Evolutionary conservation across 2,113 vertebrate species (phyloP).

Genomic region (Salvelinus fontinalis): DNA sequence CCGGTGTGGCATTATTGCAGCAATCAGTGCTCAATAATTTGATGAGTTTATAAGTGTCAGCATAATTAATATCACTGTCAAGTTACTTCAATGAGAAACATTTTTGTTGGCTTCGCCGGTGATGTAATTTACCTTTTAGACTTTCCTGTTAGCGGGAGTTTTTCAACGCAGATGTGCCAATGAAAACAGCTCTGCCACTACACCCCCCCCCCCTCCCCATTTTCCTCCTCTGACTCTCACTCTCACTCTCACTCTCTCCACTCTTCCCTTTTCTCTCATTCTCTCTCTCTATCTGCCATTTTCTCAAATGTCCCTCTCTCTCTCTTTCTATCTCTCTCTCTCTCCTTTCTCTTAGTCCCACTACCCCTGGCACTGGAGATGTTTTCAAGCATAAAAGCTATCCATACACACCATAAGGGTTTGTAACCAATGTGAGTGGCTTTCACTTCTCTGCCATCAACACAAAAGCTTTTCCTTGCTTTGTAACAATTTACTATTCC

Average conservation of each 20-base stretch:
- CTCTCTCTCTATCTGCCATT: background rate
- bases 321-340: background rate
- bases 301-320: background rate
- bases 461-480: conserved; percentile 63
- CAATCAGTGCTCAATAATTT: conserved; percentile 17
- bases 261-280: background rate
- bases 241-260: background rate
- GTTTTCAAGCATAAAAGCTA: conserved; percentile 32
- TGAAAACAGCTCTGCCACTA: conserved; percentile 54
- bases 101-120: conserved; percentile 67
- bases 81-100: conserved; percentile 58
- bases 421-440: conserved; percentile 47
- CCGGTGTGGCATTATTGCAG: conserved; percentile 11
- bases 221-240: conserved; percentile 10
- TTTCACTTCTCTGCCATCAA: conserved; percentile 65
- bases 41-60: conserved; percentile 56
- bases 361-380: background rate
- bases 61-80: conserved; percentile 41
- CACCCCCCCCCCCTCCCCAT: background rate
- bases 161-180: conserved; percentile 63
- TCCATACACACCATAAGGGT: conserved; percentile 31
- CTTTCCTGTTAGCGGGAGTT: conserved; percentile 64
- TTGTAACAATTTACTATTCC: conserved; percentile 66
- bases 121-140: conserved; percentile 73
- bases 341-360: background rate